Conservation (phyloP, 2,113 vertebrate species). For the Hippocampus comes region DNA sequence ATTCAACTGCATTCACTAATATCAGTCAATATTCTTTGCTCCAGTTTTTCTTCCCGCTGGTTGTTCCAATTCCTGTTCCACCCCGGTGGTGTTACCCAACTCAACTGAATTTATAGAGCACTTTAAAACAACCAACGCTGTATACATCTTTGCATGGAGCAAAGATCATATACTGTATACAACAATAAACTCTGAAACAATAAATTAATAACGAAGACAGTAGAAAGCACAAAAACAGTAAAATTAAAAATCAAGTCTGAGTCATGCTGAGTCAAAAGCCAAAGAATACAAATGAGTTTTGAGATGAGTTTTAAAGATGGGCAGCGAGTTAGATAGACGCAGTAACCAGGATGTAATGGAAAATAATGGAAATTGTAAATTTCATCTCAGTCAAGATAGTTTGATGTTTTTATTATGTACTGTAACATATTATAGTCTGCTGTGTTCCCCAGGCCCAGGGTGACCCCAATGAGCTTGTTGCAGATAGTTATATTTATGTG, state of each 20-base stretch:
- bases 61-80: not conserved
- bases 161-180: no score
- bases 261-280: no score
- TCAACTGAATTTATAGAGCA: no score
- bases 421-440: not conserved
- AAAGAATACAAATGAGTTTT: no score
- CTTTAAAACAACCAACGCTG: no score
- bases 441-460: not conserved
- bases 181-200: no score
- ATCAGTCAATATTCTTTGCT: not conserved
- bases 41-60: not conserved
- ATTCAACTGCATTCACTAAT: not conserved
- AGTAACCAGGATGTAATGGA: not conserved
- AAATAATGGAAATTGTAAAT: not conserved
- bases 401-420: not conserved
- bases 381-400: not conserved
- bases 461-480: not conserved
- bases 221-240: no score
- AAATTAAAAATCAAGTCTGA: no score
- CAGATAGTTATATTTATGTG: slow-evolving; percentile 20
- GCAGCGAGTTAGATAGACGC: not conserved
- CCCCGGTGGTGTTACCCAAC: not conserved
- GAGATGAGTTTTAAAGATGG: no score
- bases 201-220: no score
- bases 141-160: no score